These are phyloP conservation scores for Apoda limacodes DNA, from an alignment of 2,888 invertebrate genomes.

Conservation along the genomic window DNA sequence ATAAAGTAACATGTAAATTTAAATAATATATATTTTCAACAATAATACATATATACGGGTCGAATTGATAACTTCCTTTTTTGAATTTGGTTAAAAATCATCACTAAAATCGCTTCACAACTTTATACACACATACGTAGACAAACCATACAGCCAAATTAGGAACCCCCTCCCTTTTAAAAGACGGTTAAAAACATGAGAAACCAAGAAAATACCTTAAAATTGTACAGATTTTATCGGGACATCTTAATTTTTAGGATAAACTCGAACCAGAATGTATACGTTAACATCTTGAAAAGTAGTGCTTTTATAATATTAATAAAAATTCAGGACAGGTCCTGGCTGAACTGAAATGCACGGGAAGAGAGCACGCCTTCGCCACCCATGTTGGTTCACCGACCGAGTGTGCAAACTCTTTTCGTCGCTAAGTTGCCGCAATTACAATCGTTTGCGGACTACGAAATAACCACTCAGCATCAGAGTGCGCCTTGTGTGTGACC, in stretches of 20 bases:
- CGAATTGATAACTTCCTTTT: too few relatives aligned
- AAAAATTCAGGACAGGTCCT: neutral
- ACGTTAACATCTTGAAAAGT: too few relatives aligned
- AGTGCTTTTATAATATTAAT: too few relatives aligned
- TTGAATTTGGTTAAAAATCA: too few relatives aligned
- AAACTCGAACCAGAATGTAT: too few relatives aligned
- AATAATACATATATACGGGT: too few relatives aligned
- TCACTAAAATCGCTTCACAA: too few relatives aligned
- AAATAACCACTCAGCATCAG: constrained; percentile 35
- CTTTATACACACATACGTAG: neutral
- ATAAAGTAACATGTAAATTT: too few relatives aligned
- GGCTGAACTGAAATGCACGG: constrained; percentile 5
- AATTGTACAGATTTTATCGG: too few relatives aligned
- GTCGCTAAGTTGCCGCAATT: constrained; percentile 25
- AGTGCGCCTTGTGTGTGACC: constrained; percentile 58
- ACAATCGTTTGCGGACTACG: constrained; percentile 30
- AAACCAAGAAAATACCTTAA: too few relatives aligned
- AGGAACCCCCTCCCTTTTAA: neutral
- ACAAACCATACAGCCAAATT: neutral
- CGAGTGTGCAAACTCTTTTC: constrained; percentile 30
- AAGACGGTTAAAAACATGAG: constrained; percentile 6
- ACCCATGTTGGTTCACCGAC: constrained; percentile 36
- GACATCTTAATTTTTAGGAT: too few relatives aligned
- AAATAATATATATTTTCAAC: too few relatives aligned
- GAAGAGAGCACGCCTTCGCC: constrained; percentile 12